These are phyloP conservation scores for Philereme vetulata DNA, from an alignment of 2,888 invertebrate species.

Conservation along the genomic window DNA sequence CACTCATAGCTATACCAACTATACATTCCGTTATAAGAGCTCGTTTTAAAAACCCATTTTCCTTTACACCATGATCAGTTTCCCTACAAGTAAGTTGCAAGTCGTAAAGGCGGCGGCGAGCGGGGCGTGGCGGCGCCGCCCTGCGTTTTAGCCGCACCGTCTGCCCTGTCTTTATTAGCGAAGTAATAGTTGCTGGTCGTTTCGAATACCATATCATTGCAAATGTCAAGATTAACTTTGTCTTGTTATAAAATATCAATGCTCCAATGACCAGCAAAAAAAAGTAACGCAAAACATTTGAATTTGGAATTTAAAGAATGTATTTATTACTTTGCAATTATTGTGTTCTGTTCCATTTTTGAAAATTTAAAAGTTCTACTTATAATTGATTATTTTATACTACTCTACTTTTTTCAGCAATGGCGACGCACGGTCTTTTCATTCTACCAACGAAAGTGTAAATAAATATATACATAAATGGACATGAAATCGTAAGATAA, in stretches of 20 bases:
- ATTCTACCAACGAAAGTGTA: conserved; percentile 4
- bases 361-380: not conserved
- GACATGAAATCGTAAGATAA: conserved; percentile 47
- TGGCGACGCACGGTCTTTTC: not conserved
- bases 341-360: not conserved
- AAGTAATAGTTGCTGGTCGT: conserved; percentile 34
- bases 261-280: too few relatives aligned
- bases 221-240: too few relatives aligned
- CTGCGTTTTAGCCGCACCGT: conserved; percentile 69
- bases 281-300: not conserved
- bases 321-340: too few relatives aligned
- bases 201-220: too few relatives aligned
- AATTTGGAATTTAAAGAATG: conserved; percentile 2
- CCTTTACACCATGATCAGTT: conserved; percentile 18
- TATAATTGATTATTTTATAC: too few relatives aligned
- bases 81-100: conserved; percentile 31
- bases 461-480: conserved; percentile 16
- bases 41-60: conserved; percentile 4
- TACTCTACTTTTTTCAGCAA: not conserved
- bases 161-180: conserved; percentile 70
- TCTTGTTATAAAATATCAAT: too few relatives aligned
- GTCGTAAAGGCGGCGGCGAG: conserved; percentile 28
- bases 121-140: conserved; percentile 73
- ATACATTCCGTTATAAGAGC: conserved; percentile 1
- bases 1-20: too few relatives aligned